These are phyloP conservation scores for Calonectris borealis DNA, from an alignment of 2,113 vertebrate species.

Conservation along the genomic window DNA sequence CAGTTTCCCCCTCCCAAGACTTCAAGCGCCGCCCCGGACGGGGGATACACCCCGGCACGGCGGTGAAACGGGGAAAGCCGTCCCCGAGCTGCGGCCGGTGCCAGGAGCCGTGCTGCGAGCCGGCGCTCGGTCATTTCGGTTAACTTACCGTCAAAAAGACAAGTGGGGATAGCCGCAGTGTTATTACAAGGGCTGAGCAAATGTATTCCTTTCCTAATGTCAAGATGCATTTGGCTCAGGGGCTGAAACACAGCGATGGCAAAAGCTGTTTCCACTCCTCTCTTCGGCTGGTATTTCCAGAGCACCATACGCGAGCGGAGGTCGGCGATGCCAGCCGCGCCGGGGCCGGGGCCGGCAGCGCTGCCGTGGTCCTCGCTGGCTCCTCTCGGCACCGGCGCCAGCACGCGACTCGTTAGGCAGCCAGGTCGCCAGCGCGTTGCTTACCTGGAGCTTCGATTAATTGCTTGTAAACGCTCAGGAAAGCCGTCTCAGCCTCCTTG, in stretches of 20 bases:
- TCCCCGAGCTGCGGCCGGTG: background rate
- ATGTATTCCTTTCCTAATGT: conserved; percentile 68
- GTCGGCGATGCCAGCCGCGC: background rate
- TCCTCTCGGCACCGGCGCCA: background rate
- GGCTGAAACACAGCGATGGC: conserved; percentile 53
- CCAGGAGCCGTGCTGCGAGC: background rate
- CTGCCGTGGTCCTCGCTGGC: background rate
- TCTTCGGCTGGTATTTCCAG: conserved; percentile 16
- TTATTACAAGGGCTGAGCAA: conserved; percentile 68
- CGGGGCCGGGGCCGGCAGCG: background rate
- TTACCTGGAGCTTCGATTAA: conserved; percentile 96
- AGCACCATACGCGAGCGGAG: conserved; percentile 4
- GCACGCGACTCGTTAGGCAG: background rate
- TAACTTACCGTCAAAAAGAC: conserved; percentile 54
- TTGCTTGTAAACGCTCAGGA: conserved; percentile 95
- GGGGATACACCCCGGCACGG: background rate
- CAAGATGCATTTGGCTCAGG: conserved; percentile 72
- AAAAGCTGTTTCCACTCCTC: conserved; percentile 57
- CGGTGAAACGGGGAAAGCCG: fast-evolving
- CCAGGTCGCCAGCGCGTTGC: conserved; percentile 48
- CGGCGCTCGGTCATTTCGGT: background rate
- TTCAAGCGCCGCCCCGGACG: fast-evolving
- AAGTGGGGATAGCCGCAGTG: conserved; percentile 48
- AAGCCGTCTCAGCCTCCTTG: conserved; percentile 95
- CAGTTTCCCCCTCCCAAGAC: background rate